Evolutionary conservation across 2,113 vertebrate genomes (phyloP).

Genomic region (Climacteris rufus): DNA sequence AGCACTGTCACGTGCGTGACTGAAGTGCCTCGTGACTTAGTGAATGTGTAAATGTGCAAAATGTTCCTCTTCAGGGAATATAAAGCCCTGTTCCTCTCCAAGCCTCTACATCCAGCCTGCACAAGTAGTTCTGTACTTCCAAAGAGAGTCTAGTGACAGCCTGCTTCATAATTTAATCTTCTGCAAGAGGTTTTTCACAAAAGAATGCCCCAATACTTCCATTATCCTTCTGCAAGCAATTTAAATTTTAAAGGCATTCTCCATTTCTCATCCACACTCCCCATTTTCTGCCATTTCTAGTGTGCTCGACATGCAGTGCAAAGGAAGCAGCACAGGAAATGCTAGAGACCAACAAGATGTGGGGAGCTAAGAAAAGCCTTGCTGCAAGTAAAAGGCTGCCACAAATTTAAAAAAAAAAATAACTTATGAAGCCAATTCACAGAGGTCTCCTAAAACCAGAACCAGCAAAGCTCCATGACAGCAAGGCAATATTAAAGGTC

Average conservation of each 20-base stretch:
- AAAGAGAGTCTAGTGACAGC: too few relatives aligned
- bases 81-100: background rate
- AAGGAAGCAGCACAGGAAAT: background rate
- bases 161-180: background rate
- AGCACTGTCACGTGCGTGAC: fast-evolving
- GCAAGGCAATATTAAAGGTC: background rate
- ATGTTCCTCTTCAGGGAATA: background rate
- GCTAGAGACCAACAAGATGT: background rate
- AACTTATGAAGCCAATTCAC: background rate
- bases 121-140: background rate
- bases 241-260: background rate
- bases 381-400: background rate
- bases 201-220: background rate
- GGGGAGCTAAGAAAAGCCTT: background rate
- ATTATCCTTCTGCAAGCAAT: background rate
- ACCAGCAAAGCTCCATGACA: background rate
- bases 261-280: background rate
- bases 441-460: background rate
- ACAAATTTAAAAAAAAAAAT: background rate
- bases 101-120: background rate
- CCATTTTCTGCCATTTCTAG: background rate
- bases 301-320: fast-evolving
- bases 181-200: background rate
- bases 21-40: background rate
- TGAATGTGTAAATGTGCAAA: background rate